Evolutionary conservation across 2,888 invertebrate genomes (phyloP).

Genomic region (Andrena chrysosceles): DNA sequence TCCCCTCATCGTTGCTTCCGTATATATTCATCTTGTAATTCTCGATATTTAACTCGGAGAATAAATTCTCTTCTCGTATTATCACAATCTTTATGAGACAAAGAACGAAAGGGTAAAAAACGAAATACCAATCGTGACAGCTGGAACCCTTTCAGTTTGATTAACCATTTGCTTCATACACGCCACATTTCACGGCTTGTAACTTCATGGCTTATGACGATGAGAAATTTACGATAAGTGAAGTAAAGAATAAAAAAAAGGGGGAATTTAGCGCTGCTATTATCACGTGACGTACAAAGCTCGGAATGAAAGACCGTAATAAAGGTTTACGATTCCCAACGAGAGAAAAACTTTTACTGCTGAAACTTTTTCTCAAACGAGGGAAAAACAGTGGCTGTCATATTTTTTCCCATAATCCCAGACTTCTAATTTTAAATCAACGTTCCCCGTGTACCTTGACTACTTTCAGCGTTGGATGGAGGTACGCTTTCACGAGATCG

Average conservation of each 20-base stretch:
- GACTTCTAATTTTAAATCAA: too few relatives aligned
- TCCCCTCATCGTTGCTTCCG: too few relatives aligned
- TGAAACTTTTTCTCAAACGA: background rate
- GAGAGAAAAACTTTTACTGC: background rate
- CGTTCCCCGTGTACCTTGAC: too few relatives aligned
- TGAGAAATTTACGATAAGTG: background rate
- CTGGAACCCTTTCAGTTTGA: conserved; percentile 16
- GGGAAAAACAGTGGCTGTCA: too few relatives aligned
- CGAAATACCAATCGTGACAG: background rate
- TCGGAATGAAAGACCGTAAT: background rate
- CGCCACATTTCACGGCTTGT: background rate
- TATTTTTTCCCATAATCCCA: too few relatives aligned
- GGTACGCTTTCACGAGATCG: conserved; percentile 1
- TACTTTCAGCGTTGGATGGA: background rate
- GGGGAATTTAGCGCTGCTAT: background rate
- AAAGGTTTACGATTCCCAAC: background rate
- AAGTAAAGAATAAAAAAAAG: background rate
- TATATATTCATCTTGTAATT: too few relatives aligned
- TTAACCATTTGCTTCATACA: conserved; percentile 12
- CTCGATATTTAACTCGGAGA: too few relatives aligned
- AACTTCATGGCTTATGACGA: background rate
- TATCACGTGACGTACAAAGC: background rate
- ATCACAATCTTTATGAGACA: too few relatives aligned
- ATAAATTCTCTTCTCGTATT: too few relatives aligned
- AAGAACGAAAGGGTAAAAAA: background rate